A percentile compares a stretch with the other conserved stretches of the same genome.
Conservation (phyloP, 53 echinoderm and acorn worm genomes). For the Luidia sarsii region DNA sequence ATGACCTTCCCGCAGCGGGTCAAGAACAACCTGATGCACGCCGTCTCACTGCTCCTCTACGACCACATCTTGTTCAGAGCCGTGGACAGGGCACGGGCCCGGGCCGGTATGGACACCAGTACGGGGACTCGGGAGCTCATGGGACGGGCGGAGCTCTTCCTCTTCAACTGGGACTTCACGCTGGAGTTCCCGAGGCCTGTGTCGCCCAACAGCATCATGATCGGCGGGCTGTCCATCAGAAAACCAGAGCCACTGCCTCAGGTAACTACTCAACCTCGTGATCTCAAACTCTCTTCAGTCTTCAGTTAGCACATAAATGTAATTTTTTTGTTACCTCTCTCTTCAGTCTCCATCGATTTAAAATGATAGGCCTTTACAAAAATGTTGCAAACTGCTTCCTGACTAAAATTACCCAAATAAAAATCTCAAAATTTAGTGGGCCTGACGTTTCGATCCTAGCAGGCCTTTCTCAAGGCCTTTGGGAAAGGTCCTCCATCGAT, state of each 20-base stretch:
- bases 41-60: conserved; percentile 22
- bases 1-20: conserved; percentile 65
- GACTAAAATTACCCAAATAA: too few relatives aligned
- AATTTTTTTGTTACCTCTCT: neutral
- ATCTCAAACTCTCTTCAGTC: neutral
- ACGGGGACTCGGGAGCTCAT: conserved; percentile 41
- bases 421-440: too few relatives aligned
- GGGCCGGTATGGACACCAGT: neutral
- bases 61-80: conserved; percentile 23
- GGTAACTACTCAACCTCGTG: conserved; percentile 3
- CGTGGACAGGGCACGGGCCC: conserved; percentile 16
- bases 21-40: conserved; percentile 26
- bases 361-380: neutral
- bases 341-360: neutral
- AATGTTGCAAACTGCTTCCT: too few relatives aligned
- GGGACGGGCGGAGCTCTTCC: conserved; percentile 53
- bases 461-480: too few relatives aligned
- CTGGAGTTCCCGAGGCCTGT: conserved; percentile 72
- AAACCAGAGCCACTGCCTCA: conserved; percentile 12
- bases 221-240: conserved; percentile 22
- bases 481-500: too few relatives aligned
- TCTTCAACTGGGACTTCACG: conserved; percentile 56
- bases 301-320: neutral
- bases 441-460: too few relatives aligned
- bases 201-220: conserved; percentile 56